Conservation (phyloP, 2,888 invertebrate genomes). For the Patella pellucida region DNA sequence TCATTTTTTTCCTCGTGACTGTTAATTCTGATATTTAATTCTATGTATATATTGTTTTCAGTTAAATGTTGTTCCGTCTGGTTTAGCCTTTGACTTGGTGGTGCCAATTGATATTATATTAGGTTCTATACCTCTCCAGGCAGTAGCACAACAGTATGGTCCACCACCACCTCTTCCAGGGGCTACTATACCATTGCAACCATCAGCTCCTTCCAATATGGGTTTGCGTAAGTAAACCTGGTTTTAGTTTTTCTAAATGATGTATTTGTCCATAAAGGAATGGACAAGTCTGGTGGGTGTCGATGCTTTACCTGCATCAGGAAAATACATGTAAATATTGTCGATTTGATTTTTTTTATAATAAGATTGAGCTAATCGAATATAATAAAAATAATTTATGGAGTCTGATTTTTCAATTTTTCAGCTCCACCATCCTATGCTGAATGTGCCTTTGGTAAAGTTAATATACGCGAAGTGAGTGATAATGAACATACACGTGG, state of each 20-base stretch:
- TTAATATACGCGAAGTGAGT: slow-evolving; percentile 52
- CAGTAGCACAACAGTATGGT: slow-evolving; percentile 40
- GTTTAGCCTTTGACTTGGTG: slow-evolving; percentile 56
- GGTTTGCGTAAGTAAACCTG: not conserved
- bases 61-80: slow-evolving; percentile 59
- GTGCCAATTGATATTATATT: slow-evolving; percentile 62
- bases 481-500: slow-evolving; percentile 61
- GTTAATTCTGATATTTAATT: not conserved
- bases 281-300: too few relatives aligned
- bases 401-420: slow-evolving; percentile 23
- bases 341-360: too few relatives aligned
- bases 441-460: slow-evolving; percentile 59
- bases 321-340: too few relatives aligned
- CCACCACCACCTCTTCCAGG: slow-evolving; percentile 10
- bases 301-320: too few relatives aligned
- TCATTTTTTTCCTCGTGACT: too few relatives aligned
- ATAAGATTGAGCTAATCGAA: too few relatives aligned
- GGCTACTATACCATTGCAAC: not conserved
- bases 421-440: slow-evolving; percentile 53
- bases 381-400: too few relatives aligned
- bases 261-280: too few relatives aligned
- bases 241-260: too few relatives aligned
- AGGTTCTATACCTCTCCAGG: slow-evolving; percentile 59
- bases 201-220: not conserved
- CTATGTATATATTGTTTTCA: slow-evolving; percentile 28